Evolutionary conservation across 2,797 vertebrate species (phyloP), one percentile per base, ranked within the genome.

Genomic region (Pteronotus mesoamericanus): DNA sequence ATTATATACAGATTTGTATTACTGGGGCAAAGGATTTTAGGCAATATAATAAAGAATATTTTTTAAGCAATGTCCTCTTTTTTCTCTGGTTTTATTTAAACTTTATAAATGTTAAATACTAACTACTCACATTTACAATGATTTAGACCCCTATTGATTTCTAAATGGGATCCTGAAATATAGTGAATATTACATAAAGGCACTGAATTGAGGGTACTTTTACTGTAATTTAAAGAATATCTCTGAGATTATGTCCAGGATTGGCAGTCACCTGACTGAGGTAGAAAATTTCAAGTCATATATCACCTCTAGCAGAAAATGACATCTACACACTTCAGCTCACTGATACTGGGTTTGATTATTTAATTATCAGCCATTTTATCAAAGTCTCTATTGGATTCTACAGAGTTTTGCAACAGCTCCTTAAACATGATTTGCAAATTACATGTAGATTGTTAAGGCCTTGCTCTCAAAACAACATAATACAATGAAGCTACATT

Each of bases 131-230:
- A 66, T 42, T 95, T 75, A 46, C 9, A 78, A 80, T 53, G 64
- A 92, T 83, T 87, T 94, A 15, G 24, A 89, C n/a, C 64, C 29
- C 59, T 84, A 32, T 1, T 77, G 29, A 82, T 85, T 97, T 98
- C 94, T 89, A 97, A 91, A 91, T 77, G n/a, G 97, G 68, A 96
- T 34, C 12, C 39, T 96, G 55, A 93, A 95, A 66, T 84, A 32
- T 78, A 32, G 12, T 96, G 34, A 88, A 85, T 93, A 96, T 95
- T 88, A 95, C 98, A 97, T 97, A 96, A 97, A 97, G 44, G 32
- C 77, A 93, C 8, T 89, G 44, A 75, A 83, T 44, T 77, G 66
- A 85, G 95, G 51, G 39, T 90, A n/a, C 64, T 5, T 96, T 94
- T 80, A 37, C 66, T 95, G 6, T 92, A 59, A 86, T 91, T 53